phyloP scores from a whole-genome alignment of 35 echinoderm and acorn worm genomes.

The Acanthaster planci region DNA sequence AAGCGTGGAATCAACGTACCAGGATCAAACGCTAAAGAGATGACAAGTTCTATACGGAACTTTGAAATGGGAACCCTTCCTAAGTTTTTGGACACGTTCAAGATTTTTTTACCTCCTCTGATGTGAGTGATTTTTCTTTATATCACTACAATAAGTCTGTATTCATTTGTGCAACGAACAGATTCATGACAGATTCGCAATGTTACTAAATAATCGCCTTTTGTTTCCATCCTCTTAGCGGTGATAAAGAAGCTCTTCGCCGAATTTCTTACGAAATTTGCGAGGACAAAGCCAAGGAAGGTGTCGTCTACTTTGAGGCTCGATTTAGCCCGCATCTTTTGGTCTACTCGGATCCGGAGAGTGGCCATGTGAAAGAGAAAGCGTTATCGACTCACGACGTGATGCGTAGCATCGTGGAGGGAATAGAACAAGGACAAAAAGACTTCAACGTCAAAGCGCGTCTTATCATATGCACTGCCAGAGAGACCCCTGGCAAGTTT shows the following conservation, averaged over 20 bases:
- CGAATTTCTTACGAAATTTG: conserved; percentile 69
- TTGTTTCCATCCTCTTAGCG: conserved; percentile 31
- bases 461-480: conserved; percentile 43
- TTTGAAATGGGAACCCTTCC: conserved; percentile 3
- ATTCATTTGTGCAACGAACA: no score
- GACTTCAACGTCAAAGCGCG: conserved; percentile 50
- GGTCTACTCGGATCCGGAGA: background rate
- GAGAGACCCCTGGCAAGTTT: conserved; percentile 48
- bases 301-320: conserved; percentile 67
- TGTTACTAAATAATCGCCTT: no score
- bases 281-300: conserved; percentile 67
- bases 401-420: conserved; percentile 49
- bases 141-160: no score
- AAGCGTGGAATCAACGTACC: background rate
- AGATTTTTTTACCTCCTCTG: background rate
- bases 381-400: conserved; percentile 36
- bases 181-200: no score
- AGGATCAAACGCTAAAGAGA: background rate
- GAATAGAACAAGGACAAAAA: conserved; percentile 40
- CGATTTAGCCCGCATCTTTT: conserved; percentile 54
- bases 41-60: background rate
- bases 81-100: background rate
- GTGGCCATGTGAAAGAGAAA: background rate
- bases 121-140: background rate
- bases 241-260: conserved; percentile 36